phyloP scores from a whole-genome alignment of 2,113 vertebrate species.

The Morone chrysops region DNA sequence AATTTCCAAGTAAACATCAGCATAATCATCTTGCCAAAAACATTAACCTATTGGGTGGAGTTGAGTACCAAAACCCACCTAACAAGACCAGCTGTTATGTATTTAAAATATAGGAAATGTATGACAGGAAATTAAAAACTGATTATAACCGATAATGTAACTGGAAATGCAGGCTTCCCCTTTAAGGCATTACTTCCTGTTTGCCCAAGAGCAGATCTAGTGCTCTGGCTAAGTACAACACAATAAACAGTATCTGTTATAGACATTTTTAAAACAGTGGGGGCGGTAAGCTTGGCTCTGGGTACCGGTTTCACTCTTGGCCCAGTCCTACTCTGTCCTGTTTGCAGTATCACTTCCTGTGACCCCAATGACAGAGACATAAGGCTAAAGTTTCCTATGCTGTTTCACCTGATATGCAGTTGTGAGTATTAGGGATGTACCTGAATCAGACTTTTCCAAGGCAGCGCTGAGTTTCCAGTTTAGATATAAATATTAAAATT shows the following conservation, averaged over 20 bases:
- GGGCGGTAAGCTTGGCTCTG: constrained; percentile 11
- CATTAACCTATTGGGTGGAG: constrained; percentile 25
- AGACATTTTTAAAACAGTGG: constrained; percentile 25
- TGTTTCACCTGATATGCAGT: neutral
- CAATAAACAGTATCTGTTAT: constrained; percentile 21
- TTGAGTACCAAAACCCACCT: neutral
- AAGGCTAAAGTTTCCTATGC: neutral
- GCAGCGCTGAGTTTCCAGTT: neutral
- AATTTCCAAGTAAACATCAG: neutral
- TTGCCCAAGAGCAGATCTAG: constrained; percentile 15
- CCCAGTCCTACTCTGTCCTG: constrained; percentile 11
- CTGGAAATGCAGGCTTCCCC: constrained; percentile 26
- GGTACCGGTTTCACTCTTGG: constrained; percentile 13
- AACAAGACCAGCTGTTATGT: neutral
- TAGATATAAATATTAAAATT: too few species aligned
- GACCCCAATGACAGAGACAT: constrained; percentile 14
- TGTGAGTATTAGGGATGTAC: neutral
- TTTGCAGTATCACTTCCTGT: constrained; percentile 28
- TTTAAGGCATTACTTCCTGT: constrained; percentile 48
- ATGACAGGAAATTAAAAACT: neutral
- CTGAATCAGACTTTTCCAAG: neutral
- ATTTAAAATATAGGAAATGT: constrained; percentile 2
- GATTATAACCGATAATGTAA: constrained; percentile 21
- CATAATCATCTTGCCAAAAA: neutral
- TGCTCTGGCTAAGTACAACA: neutral